phyloP scores from a whole-genome alignment of 2,797 vertebrate genomes.

The Phalloptychus januarius region DNA sequence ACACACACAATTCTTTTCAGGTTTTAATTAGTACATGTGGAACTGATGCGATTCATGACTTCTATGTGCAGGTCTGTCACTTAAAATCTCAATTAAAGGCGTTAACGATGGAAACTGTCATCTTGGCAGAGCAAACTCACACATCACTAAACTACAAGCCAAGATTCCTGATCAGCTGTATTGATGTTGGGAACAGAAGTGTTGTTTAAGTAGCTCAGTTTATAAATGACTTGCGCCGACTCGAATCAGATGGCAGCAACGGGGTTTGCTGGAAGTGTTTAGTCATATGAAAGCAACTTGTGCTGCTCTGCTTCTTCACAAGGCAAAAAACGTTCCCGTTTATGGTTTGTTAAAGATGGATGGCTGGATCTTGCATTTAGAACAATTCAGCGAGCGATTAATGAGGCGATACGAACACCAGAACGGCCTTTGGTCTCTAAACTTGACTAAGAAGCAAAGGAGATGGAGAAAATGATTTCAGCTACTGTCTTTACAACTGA shows the following conservation, averaged over 20 bases:
- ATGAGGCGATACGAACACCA: constrained; percentile 38
- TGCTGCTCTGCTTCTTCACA: constrained; percentile 47
- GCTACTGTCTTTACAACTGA: constrained; percentile 26
- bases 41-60: not conserved
- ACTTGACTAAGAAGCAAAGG: constrained; percentile 23
- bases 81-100: not conserved
- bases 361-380: constrained; percentile 49
- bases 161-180: constrained; percentile 60
- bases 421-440: constrained; percentile 48
- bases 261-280: constrained; percentile 52
- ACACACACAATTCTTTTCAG: not conserved
- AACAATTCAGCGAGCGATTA: constrained; percentile 59
- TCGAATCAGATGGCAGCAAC: constrained; percentile 37
- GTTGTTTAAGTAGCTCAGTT: constrained; percentile 36
- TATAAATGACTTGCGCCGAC: constrained; percentile 51
- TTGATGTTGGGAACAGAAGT: constrained; percentile 63
- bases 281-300: constrained; percentile 73
- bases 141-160: not conserved
- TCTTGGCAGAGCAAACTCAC: not conserved
- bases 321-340: constrained; percentile 26
- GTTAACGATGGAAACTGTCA: not conserved
- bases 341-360: constrained; percentile 51
- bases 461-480: constrained; percentile 31
- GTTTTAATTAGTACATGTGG: not conserved
- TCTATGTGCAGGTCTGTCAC: not conserved